Percentiles rank a stretch among this genome's conserved stretches.
phyloP scores from a whole-genome alignment of 2,888 invertebrate species.

The Melipona bicolor region DNA sequence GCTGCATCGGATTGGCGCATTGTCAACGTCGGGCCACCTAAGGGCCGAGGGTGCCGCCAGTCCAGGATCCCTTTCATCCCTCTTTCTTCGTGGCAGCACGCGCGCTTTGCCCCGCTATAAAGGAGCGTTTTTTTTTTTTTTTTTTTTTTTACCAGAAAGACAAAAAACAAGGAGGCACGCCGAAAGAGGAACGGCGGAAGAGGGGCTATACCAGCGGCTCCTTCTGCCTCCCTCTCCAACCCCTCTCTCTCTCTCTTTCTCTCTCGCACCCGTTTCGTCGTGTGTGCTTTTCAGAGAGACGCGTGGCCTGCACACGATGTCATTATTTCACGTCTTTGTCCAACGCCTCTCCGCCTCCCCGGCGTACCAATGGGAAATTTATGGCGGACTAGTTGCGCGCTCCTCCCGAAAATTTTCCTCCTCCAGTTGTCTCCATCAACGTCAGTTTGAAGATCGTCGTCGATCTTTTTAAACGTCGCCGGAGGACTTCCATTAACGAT shows the following conservation, averaged over 20 bases:
- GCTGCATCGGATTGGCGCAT: conserved; percentile 70
- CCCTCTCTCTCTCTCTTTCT: background rate
- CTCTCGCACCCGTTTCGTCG: background rate
- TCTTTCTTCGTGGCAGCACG: conserved; percentile 70
- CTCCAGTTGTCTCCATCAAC: conserved; percentile 15
- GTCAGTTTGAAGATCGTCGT: conserved; percentile 27
- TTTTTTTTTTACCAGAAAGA: conserved; percentile 67
- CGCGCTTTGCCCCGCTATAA: conserved; percentile 65
- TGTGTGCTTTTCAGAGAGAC: conserved; percentile 62
- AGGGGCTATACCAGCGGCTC: conserved; percentile 28
- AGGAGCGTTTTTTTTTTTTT: conserved; percentile 66
- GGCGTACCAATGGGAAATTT: conserved; percentile 60
- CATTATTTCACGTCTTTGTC: conserved; percentile 67
- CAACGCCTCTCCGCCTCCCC: background rate
- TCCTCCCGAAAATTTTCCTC: conserved; percentile 40
- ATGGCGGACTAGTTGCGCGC: conserved; percentile 64
- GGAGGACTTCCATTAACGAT: conserved; percentile 37
- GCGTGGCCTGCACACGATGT: conserved; percentile 77
- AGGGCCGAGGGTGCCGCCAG: conserved; percentile 68
- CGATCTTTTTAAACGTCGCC: conserved; percentile 25
- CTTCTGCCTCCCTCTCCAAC: conserved; percentile 35
- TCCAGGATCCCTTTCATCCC: conserved; percentile 71
- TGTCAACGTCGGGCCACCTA: conserved; percentile 72
- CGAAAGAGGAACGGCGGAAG: conserved; percentile 63
- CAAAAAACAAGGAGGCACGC: conserved; percentile 44